These are phyloP conservation scores for Gracilinanus agilis DNA, from an alignment of 2,113 vertebrate species.

Conservation along the genomic window DNA sequence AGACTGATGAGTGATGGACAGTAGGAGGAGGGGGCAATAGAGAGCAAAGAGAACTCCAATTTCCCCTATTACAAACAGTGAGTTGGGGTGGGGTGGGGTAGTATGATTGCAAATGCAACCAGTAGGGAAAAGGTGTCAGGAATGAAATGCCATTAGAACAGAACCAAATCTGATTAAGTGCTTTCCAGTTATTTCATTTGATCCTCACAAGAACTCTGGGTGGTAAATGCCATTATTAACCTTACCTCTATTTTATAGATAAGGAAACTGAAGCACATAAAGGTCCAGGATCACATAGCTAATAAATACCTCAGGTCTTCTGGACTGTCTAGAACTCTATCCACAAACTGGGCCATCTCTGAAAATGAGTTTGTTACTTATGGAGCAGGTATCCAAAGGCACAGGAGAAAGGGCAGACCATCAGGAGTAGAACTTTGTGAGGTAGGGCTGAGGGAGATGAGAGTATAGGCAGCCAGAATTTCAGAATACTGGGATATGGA, in stretches of 20 bases:
- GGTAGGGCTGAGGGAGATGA: background rate
- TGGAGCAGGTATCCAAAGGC: background rate
- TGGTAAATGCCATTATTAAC: background rate
- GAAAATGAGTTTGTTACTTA: background rate
- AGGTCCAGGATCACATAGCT: background rate
- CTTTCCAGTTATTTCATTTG: background rate
- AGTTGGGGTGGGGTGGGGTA: no score
- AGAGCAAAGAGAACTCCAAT: background rate
- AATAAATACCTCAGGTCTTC: background rate
- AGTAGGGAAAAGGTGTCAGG: background rate
- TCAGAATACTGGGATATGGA: background rate
- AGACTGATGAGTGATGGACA: background rate
- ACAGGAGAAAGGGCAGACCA: background rate
- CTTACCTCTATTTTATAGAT: background rate
- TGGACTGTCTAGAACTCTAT: background rate
- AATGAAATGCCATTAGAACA: background rate
- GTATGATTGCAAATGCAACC: background rate
- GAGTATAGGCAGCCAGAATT: background rate
- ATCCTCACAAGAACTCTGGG: background rate
- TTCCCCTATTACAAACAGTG: background rate
- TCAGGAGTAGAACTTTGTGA: background rate
- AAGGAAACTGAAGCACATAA: background rate
- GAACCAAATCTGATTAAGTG: background rate
- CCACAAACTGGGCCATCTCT: background rate
- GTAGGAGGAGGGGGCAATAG: background rate